Base-by-base conservation (phyloP, 2,113 vertebrate species). In the Actenoides lindsayi region DNA sequence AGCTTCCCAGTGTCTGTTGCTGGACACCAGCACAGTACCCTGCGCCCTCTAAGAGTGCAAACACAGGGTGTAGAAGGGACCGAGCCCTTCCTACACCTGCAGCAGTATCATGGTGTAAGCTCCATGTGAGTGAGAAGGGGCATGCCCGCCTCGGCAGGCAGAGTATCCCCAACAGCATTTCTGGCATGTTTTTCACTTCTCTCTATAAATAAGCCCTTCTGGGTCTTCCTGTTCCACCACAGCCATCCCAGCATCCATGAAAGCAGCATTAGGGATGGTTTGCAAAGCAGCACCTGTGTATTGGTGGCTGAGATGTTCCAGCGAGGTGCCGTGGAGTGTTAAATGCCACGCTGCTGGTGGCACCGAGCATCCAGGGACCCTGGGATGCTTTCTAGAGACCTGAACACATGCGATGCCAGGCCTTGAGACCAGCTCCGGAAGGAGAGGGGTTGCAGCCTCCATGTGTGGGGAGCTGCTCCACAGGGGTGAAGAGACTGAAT, bases 351-450 rank as follows among this genome's bases (percentile, higher is more conserved):
- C 60, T 70, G 56, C 42, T 79, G 56, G 92, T 37, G 33, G n/a
- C 69, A 64, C 17, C 48, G 67, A 23, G 21, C 41, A 30, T 44
- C 27, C 10, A 2, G 90, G 31, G 65, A 51, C 19, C 46, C 19
- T 14, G 39, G 39, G 35, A 37, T 23, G 5, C 20, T 46, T 90
- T 16, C 56, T 13, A 16, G 65, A 71, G 44, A 83, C 31, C 31
- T 0, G 0, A 33, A 33, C 12, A 10, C 11, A 30, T 4, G 27
- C 3, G 2, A 39, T 30, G 33, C 50, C 83, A 42, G 63, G 16
- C 39, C 33, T 28, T 42, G 23, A 5, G 11, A 42, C 18, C 31
- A 68, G 33, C 12, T 23, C 42, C 20, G 19, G 23, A 23, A 91
- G 2, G 2, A 71, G 13, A 21, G 35, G 10, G 23, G 16, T 37